These are phyloP conservation scores for Buphagus erythrorhynchus DNA, from an alignment of 2,797 vertebrate genomes.

Conservation along the genomic window DNA sequence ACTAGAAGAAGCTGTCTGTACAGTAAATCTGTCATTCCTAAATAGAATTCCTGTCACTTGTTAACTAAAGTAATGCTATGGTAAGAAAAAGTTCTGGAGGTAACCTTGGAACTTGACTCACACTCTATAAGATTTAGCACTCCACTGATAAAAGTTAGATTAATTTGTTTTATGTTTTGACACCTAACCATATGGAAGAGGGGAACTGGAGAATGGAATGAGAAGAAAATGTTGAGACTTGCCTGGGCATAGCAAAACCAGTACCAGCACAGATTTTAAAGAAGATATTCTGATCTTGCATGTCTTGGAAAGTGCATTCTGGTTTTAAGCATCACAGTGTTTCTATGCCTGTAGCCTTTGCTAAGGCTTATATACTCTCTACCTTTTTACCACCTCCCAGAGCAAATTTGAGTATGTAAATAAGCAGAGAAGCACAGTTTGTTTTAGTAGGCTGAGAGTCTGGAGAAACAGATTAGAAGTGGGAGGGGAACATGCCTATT, in stretches of 20 bases:
- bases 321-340: not conserved
- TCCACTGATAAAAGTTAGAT: not conserved
- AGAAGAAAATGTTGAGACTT: not conserved
- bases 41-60: not conserved
- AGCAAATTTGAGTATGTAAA: not conserved
- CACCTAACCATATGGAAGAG: not conserved
- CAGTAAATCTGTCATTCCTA: not conserved
- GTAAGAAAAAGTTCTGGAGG: not conserved
- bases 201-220: not conserved
- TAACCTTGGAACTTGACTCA: not conserved
- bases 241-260: not conserved
- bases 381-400: not conserved
- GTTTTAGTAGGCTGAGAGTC: not conserved
- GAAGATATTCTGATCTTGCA: not conserved
- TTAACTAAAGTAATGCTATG: not conserved
- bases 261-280: not conserved
- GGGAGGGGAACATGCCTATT: not conserved
- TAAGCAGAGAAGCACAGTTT: not conserved
- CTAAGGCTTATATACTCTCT: not conserved
- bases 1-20: not conserved
- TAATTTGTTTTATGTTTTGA: not conserved
- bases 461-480: not conserved
- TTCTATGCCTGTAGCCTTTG: not conserved
- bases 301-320: not conserved
- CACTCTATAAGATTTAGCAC: not conserved